Conservation (phyloP, 2,113 vertebrate species). For the Ptilorrhoa leucosticta region DNA sequence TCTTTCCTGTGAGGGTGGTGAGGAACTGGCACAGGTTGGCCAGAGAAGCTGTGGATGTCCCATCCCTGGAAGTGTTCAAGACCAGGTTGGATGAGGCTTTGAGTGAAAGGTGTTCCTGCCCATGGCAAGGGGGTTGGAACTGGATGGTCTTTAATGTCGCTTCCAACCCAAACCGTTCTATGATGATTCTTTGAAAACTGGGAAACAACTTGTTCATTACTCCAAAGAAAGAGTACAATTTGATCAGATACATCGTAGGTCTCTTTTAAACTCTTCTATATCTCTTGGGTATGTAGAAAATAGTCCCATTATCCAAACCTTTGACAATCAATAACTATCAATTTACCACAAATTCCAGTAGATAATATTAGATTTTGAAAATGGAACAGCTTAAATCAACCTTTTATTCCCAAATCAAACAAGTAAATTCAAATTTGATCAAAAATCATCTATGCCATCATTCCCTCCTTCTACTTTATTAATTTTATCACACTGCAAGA, state of each 20-base stretch:
- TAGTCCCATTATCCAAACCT: background rate
- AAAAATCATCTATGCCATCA: background rate
- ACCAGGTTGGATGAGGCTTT: background rate
- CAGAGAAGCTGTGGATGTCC: background rate
- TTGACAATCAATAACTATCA: background rate
- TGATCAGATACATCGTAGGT: background rate
- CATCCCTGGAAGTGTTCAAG: background rate
- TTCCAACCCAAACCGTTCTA: background rate
- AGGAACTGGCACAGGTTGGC: background rate
- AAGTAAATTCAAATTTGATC: background rate
- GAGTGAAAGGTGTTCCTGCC: background rate
- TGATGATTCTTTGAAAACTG: background rate
- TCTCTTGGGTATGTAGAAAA: background rate
- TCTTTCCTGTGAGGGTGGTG: background rate
- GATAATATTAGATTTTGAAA: background rate
- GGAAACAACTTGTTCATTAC: background rate
- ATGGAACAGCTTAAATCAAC: background rate
- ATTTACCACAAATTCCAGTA: background rate
- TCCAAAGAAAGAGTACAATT: background rate
- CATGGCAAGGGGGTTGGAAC: background rate
- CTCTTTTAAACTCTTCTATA: background rate
- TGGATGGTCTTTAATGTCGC: accelerated
- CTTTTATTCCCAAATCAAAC: background rate
- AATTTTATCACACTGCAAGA: background rate
- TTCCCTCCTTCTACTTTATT: background rate